Conservation (phyloP, 1,140 invertebrate genomes). For the Samia ricini region DNA sequence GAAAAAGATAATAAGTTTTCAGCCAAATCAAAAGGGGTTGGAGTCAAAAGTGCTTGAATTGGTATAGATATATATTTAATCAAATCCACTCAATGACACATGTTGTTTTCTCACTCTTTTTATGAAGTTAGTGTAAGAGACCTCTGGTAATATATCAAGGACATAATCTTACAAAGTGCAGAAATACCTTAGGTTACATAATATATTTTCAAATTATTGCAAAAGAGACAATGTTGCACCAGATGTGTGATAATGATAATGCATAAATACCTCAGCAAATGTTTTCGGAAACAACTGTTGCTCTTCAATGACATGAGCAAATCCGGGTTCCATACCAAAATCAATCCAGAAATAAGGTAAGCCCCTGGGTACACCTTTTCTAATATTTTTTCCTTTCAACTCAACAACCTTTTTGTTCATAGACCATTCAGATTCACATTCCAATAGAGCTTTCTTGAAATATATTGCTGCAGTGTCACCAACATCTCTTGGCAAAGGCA, state of each 20-base stretch:
- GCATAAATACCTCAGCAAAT: constrained; percentile 89
- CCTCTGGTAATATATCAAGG: no score
- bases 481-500: constrained; percentile 89
- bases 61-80: no score
- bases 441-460: constrained; percentile 98
- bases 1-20: no score
- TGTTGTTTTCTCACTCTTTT: no score
- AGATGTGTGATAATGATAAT: background rate
- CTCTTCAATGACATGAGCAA: constrained; percentile 98
- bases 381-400: constrained; percentile 85
- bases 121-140: no score
- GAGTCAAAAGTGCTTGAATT: no score
- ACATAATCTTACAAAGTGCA: background rate
- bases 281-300: constrained; percentile 90
- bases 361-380: constrained; percentile 92
- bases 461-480: constrained; percentile 95
- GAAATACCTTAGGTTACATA: no score
- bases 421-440: constrained; percentile 96
- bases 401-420: constrained; percentile 97
- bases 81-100: no score
- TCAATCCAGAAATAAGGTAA: constrained; percentile 96
- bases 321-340: constrained; percentile 94
- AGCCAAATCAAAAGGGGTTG: no score
- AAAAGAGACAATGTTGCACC: no score
- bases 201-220: no score